A percentile compares a stretch with the other conserved stretches of the same genome.
These are phyloP conservation scores for Leptopilina boulardi DNA, from an alignment of 1,140 invertebrate genomes.

Conservation along the genomic window DNA sequence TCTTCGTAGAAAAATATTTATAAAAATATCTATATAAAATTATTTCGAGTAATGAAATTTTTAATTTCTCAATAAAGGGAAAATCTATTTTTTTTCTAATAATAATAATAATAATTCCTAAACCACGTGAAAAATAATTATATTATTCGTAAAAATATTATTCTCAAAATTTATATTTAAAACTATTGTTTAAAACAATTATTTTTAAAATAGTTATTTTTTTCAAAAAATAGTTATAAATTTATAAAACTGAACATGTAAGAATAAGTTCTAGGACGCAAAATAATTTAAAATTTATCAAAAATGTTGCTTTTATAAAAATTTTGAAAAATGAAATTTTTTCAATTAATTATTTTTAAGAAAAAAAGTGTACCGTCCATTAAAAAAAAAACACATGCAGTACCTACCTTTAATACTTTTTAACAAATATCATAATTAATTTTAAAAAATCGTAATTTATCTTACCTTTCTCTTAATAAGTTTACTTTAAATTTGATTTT, in stretches of 20 bases:
- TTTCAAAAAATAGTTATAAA: not conserved
- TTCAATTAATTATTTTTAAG: not conserved
- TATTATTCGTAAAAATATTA: no score
- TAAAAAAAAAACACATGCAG: constrained; percentile 43
- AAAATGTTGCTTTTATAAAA: not conserved
- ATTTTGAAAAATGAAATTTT: constrained; percentile 8
- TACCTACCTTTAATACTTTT: constrained; percentile 53
- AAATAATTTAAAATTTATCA: not conserved
- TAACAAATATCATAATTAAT: not conserved
- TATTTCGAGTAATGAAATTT: no score
- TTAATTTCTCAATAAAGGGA: no score
- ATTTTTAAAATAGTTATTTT: no score
- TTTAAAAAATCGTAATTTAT: not conserved
- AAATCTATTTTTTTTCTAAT: no score
- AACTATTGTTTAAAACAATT: no score
- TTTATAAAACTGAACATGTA: not conserved
- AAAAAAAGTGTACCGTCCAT: not conserved
- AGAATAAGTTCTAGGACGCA: not conserved
- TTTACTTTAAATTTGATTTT: not conserved
- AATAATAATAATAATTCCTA: no score
- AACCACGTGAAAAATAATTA: no score
- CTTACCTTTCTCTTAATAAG: constrained; percentile 17
- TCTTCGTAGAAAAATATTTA: no score
- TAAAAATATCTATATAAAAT: no score
- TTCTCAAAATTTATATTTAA: no score